Percentiles rank a stretch among this genome's conserved stretches.
Conservation (phyloP, 2,888 invertebrate species). For the Eupithecia centaureata region DNA sequence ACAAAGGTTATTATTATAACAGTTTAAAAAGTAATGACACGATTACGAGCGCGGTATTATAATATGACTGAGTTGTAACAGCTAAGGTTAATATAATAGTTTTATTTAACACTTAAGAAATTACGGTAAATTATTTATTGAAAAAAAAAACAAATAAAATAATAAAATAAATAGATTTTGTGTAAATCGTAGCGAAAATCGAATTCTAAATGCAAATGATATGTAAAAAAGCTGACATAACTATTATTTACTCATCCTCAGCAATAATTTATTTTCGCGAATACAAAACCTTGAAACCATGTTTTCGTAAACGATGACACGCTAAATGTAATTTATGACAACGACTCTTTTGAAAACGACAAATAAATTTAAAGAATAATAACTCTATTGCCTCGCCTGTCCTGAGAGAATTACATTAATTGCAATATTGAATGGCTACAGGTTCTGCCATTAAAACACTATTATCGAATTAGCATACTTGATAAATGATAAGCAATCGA, state of each 20-base stretch:
- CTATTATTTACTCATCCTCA: background rate
- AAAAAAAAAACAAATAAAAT: background rate
- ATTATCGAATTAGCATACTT: background rate
- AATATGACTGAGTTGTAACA: background rate
- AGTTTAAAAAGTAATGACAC: background rate
- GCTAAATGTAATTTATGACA: conserved; percentile 7
- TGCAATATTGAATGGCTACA: conserved; percentile 5
- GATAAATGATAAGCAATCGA: background rate
- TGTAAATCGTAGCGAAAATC: background rate
- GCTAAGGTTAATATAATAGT: background rate
- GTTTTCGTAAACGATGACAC: conserved; percentile 35
- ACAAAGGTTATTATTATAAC: conserved; percentile 52
- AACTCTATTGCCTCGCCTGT: conserved; percentile 8
- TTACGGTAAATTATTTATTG: no score
- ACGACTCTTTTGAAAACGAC: conserved; percentile 9
- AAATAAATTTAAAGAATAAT: conserved; percentile 7
- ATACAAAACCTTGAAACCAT: conserved; percentile 37
- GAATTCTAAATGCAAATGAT: background rate
- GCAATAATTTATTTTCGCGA: conserved; percentile 37
- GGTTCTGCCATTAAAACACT: background rate
- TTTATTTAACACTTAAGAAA: background rate
- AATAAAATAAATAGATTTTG: background rate
- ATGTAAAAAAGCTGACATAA: background rate
- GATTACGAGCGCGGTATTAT: background rate
- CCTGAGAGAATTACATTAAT: conserved; percentile 3